Base-by-base conservation (phyloP, 2,113 vertebrate species). In the Chaetura pelagica region DNA sequence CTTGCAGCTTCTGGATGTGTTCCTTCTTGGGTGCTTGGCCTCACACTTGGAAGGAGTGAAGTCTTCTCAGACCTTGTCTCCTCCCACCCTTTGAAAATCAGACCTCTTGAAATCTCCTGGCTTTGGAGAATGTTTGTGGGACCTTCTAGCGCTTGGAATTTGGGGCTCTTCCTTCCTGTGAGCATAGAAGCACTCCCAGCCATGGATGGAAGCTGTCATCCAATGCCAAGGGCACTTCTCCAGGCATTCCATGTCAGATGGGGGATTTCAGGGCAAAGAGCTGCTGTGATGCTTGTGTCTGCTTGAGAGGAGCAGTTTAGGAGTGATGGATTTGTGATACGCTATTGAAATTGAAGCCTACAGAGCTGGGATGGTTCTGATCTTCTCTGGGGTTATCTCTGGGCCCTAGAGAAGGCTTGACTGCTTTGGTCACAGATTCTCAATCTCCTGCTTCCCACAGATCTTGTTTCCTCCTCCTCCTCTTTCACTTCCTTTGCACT, bases 1-100 rank as follows among this genome's bases (percentile, higher is more conserved):
- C 0, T 1, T 20, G 42, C 0, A 24, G 13, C 10, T 59, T 52
- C 2, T 17, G 55, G 12, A 23, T 29, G 20, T 0, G 0, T 72
- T 89, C 34, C 46, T 46, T 67, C 27, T 58, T 42, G 54, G 29
- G 24, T 80, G 15, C 49, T 74, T n/a, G 30, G 24, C 27, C 29
- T 74, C 42, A 7, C 3, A 1, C 27, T 62, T 30, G 2, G 14
- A 27, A 73, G 54, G 35, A 40, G 7, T 35, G 35, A 2, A 7
- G 26, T 51, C 66, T 78, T 62, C 54, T 42, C 24, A 27, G 57
- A 84, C 8, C 22, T n/a, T 18, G 13, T 19, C 52, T 48, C 9
- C 22, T 21, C 4, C 24, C 8, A 3, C 4, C 4, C 55, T 40
- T 52, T 52, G 67, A 42, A 69, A 46, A 51, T 12, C 4, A 63